Evolutionary conservation across 2,797 vertebrate species (phyloP), one percentile per base, ranked within the genome.

Genomic region (Melopsittacus undulatus): DNA sequence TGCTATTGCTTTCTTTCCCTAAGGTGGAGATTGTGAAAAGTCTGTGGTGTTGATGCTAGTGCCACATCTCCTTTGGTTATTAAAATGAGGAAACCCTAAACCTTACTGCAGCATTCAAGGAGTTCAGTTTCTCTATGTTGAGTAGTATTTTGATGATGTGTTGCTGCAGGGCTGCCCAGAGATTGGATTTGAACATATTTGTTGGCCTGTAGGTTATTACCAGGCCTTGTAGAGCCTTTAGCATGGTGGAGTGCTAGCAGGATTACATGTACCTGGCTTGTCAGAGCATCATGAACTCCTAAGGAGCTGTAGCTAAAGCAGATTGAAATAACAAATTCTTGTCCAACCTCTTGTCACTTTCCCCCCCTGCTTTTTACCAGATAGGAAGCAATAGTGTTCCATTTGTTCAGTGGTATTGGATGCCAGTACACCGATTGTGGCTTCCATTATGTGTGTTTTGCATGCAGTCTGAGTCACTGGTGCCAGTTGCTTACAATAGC

Each of bases 191-290:
- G 56, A 48, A 24, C 5, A 0, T 30, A 16, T 36, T 36, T 36
- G 24, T 61, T n/a, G 54, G 54, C 30, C 14, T 73, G 66, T 3
- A 48, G 66, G n/a, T 61, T 27, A 32, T 61, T 27, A 49, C 43
- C 19, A 72, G 62, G 29, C 52, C 23, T 40, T 46, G 72, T 36
- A 52, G 76, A 52, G 30, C 7, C 26, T 48, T 40, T 16, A 69
- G 34, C 23, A 2, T 1, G 11, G 42, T 48, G 29, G 48, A 23
- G 34, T 52, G 26, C 32, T 69, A 1, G 66, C 23, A 54, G 70
- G 59, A 7, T 32, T 10, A 72, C 0, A 1, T 18, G 9, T 27
- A 27, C n/a, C 20, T 2, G 3, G 15, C 8, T 1, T 34, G 13
- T 22, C 13, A 38, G n/a, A 36, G 34, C 32, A 20, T n/a, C 22